These are phyloP conservation scores for Xiphophorus birchmanni DNA, from an alignment of 2,797 vertebrate species.

Conservation along the genomic window DNA sequence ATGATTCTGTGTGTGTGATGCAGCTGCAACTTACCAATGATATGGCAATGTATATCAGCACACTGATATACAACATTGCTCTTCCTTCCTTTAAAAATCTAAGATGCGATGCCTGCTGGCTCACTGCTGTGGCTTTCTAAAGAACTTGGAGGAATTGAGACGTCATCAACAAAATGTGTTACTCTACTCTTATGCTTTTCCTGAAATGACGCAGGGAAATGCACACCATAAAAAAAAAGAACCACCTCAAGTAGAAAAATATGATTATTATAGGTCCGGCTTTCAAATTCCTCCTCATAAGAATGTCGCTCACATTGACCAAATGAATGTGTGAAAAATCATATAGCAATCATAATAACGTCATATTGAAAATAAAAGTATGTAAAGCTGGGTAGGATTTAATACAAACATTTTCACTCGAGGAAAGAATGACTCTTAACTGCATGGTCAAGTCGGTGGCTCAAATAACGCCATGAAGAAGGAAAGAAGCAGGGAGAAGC, in stretches of 20 bases:
- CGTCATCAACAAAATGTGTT: neutral
- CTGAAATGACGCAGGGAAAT: neutral
- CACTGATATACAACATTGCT: neutral
- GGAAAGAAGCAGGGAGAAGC: no score
- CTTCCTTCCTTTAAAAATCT: neutral
- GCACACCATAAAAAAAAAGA: neutral
- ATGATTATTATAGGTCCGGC: neutral
- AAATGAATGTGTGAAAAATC: slow-evolving; percentile 8
- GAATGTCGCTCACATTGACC: slow-evolving; percentile 9
- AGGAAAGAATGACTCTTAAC: no score
- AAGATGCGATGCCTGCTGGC: neutral
- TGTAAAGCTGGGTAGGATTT: no score
- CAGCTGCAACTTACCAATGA: neutral
- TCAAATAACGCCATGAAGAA: no score
- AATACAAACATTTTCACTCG: no score
- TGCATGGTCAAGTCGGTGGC: no score
- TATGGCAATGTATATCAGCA: neutral
- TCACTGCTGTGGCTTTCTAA: neutral
- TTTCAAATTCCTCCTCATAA: slow-evolving; percentile 6
- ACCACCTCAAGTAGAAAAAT: neutral
- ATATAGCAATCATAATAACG: no score
- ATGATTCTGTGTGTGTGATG: neutral
- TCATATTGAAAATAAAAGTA: no score
- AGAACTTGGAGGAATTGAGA: neutral
- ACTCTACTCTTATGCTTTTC: slow-evolving; percentile 1